Evolutionary conservation across 2,113 vertebrate species (phyloP).

Genomic region (Bothrops jararaca): DNA sequence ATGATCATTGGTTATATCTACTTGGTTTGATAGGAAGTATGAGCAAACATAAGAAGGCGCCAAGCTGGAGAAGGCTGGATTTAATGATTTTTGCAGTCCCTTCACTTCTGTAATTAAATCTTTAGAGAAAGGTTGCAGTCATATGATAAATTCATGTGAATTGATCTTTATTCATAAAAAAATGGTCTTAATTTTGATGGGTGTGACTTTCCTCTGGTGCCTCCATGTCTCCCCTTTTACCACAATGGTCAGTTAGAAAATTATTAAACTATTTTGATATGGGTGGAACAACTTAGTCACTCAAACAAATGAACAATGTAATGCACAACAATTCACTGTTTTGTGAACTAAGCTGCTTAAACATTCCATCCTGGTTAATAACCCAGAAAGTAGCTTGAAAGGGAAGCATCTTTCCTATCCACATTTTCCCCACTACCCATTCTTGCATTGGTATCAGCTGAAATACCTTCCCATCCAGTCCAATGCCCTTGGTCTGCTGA

Average conservation of each 20-base stretch:
- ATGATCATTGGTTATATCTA: neutral
- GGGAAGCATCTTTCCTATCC: neutral
- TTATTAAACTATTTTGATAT: conserved; percentile 76
- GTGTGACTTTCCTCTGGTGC: neutral
- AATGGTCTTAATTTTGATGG: neutral
- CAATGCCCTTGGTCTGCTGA: neutral
- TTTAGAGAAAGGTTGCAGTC: neutral
- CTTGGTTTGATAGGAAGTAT: neutral
- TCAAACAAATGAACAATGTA: neutral
- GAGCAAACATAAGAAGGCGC: neutral
- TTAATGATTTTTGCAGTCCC: neutral
- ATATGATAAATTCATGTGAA: conserved; percentile 1
- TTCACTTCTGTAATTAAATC: neutral
- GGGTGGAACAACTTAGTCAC: conserved; percentile 35
- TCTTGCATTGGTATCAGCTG: neutral
- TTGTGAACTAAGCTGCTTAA: neutral
- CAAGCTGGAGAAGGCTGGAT: neutral
- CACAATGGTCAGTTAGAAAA: conserved; percentile 52
- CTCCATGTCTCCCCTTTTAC: conserved; percentile 28
- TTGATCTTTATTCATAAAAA: neutral
- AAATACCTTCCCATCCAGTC: neutral
- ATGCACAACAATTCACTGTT: neutral
- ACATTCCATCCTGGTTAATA: neutral
- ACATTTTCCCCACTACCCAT: neutral
- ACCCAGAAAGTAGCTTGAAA: neutral